Base-by-base conservation (phyloP, 2,113 vertebrate genomes). In the Burhinus bistriatus region DNA sequence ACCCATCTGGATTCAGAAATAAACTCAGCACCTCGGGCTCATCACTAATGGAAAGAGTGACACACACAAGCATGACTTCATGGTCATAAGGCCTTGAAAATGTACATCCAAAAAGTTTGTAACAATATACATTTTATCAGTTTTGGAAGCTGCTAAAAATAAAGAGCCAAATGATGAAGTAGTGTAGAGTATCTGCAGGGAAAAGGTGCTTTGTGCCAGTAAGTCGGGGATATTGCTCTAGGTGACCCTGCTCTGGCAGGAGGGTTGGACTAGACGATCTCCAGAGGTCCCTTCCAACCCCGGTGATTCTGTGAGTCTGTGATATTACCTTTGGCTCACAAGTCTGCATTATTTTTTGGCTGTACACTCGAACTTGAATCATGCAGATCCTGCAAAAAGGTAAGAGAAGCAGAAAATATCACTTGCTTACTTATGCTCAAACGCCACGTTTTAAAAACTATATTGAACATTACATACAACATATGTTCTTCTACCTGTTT, bases 1-100 rank as follows among this genome's bases (percentile, higher is more conserved):
- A 69, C 44, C 55, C 83, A 73, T 85, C 70, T 87, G 72, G 65
- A 88, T 52, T 81, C 38, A 70, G 83, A 73, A 91, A 80, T 29
- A 68, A 92, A 83, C 69, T 92, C 88, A 73, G 44, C 49, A 75
- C 54, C 18, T 87, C 62, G 3, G 47, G 62, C 49, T 95, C 81
- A 76, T 94, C 72, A 30, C 52, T 93, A 79, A 76, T 84, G 92
- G 96, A 97, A 97, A 93, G 79, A 94, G 96, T 94, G 83, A 96
- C 40, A 84, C 7, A 23, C 36, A 80, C 19, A 86, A 62, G 32
- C 62, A 55, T 93, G 91, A 96, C 81, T 92, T 93, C 89, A 91
- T 87, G 54, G 61, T 78, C 84, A 90, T 72, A 52, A 88, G 52
- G 42, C 57, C 91, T 76, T 88, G 79, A 90, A 90, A 89, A 85